phyloP scores from a whole-genome alignment of 2,888 invertebrate genomes.

The Eristalis tenax region DNA sequence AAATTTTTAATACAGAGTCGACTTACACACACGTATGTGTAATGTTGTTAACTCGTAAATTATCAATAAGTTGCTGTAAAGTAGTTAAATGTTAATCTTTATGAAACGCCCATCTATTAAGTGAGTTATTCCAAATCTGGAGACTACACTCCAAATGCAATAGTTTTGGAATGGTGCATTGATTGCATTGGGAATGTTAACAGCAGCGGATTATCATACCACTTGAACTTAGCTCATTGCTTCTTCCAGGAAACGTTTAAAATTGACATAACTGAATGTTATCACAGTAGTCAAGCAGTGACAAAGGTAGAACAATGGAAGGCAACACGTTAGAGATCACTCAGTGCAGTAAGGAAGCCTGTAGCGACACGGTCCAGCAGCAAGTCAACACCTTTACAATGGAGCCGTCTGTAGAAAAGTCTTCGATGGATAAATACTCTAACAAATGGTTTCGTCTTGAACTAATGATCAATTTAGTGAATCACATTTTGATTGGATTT shows the following conservation, averaged over 20 bases:
- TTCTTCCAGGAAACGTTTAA: background rate
- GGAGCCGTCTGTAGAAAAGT: background rate
- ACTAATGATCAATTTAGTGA: slow-evolving; percentile 75
- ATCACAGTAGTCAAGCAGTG: background rate
- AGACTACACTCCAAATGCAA: background rate
- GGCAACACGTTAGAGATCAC: background rate
- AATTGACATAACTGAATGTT: background rate
- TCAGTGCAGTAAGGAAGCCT: background rate
- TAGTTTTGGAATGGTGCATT: background rate
- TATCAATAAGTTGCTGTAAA: too few relatives aligned
- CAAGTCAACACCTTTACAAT: slow-evolving; percentile 3
- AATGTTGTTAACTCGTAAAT: too few relatives aligned
- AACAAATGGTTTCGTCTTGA: slow-evolving; percentile 40
- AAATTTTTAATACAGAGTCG: background rate
- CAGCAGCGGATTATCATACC: background rate
- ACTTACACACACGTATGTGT: too few relatives aligned
- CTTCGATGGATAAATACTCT: background rate
- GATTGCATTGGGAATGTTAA: background rate
- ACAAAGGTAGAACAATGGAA: background rate
- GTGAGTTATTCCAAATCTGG: background rate
- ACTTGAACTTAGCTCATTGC: background rate
- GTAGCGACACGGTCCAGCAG: background rate
- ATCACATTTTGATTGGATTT: slow-evolving; percentile 79
- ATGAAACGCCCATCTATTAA: background rate
- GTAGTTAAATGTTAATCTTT: too few relatives aligned